Percentiles rank a stretch among this genome's conserved stretches.
These are phyloP conservation scores for Astyanax mexicanus DNA, from an alignment of 2,797 vertebrate genomes.

Conservation along the genomic window DNA sequence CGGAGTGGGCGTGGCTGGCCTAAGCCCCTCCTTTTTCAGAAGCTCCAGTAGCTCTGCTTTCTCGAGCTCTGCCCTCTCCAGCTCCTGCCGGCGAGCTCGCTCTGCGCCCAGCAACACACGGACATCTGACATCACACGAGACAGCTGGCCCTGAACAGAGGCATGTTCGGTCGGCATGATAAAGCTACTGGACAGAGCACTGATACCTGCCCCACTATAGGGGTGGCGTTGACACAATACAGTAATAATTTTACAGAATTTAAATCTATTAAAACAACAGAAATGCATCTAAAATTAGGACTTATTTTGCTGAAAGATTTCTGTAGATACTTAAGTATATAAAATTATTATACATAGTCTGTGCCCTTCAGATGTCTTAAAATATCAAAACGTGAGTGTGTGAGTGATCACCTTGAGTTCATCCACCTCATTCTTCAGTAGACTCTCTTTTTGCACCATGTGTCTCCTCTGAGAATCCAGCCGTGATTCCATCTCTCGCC, in stretches of 20 bases:
- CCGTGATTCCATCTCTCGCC: conserved; percentile 90
- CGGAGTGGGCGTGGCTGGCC: conserved; percentile 58
- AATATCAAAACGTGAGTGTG: neutral
- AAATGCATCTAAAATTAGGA: too few species aligned
- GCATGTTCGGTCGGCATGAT: neutral
- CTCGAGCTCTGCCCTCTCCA: conserved; percentile 87
- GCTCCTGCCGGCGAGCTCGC: conserved; percentile 84
- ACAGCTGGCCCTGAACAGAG: conserved; percentile 83
- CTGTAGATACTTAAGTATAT: too few species aligned
- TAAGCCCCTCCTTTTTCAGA: conserved; percentile 78
- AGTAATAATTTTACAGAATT: too few species aligned
- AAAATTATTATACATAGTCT: too few species aligned
- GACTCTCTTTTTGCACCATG: conserved; percentile 91
- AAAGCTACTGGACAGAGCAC: too few species aligned
- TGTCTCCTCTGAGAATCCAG: conserved; percentile 91
- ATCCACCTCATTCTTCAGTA: conserved; percentile 88
- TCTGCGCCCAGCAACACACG: conserved; percentile 83
- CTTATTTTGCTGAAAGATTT: too few species aligned
- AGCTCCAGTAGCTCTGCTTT: conserved; percentile 86
- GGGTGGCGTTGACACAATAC: too few species aligned
- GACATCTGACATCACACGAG: conserved; percentile 84
- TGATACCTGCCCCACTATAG: too few species aligned
- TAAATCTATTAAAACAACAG: too few species aligned
- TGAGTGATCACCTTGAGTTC: conserved; percentile 84
- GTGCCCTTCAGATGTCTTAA: too few species aligned